Evolutionary conservation across 2,113 vertebrate species (phyloP).

Genomic region (Barbus barbus): DNA sequence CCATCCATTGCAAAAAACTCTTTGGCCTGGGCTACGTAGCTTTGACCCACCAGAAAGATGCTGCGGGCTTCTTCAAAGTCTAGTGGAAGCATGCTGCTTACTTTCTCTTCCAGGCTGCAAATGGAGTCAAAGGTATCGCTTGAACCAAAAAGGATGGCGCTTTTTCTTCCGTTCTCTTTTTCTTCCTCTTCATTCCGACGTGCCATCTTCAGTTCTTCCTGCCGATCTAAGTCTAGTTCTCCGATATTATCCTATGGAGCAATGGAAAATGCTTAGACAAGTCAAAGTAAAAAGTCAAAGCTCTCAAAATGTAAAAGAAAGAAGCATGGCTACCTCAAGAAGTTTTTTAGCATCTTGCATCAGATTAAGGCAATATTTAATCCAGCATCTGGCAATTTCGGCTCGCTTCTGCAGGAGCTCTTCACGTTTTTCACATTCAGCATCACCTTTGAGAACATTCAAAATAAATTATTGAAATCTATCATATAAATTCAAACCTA

Average conservation of each 20-base stretch:
- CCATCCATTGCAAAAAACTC: too few relatives aligned
- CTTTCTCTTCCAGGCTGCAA: too few relatives aligned
- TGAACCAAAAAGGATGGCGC: constrained; percentile 32
- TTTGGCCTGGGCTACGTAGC: too few relatives aligned
- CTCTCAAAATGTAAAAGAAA: not conserved
- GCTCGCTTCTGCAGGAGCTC: constrained; percentile 87
- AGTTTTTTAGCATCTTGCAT: constrained; percentile 88
- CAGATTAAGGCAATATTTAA: constrained; percentile 94
- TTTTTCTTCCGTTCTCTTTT: constrained; percentile 89
- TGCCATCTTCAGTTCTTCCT: constrained; percentile 84
- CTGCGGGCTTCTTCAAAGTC: too few relatives aligned
- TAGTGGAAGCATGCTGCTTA: too few relatives aligned
- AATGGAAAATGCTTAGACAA: not conserved
- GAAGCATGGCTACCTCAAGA: constrained; percentile 74
- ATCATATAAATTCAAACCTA: not conserved
- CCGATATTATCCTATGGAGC: constrained; percentile 89
- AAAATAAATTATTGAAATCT: not conserved
- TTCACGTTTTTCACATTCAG: constrained; percentile 86
- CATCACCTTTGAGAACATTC: constrained; percentile 73
- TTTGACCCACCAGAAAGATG: too few relatives aligned
- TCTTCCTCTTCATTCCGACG: constrained; percentile 86
- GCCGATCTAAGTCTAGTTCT: constrained; percentile 90
- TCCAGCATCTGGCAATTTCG: constrained; percentile 96
- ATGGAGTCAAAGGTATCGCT: too few relatives aligned
- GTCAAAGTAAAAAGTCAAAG: not conserved